Base-by-base conservation (phyloP, 2,797 vertebrate genomes). In the Dipus sagitta region DNA sequence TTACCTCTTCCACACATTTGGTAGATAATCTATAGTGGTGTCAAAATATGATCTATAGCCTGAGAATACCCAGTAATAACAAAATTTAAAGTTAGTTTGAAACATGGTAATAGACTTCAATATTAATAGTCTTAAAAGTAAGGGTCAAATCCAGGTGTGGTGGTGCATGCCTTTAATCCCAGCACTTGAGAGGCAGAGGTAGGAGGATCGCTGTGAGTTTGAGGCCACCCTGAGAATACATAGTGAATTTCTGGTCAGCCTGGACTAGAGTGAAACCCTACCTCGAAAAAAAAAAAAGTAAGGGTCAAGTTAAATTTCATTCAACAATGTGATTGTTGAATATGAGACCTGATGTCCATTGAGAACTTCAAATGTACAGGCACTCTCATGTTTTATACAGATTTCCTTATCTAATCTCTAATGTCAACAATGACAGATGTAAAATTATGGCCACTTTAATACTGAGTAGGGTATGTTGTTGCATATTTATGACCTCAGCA, bases 111-210 rank as follows among this genome's bases (percentile, higher is more conserved):
- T 92, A 47, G 9, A 47, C 2, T 84, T 72, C 15, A 88, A 54
- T 76, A 64, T 70, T 92, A 60, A 81, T 42, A 84, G 77, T 89
- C 10, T 42, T 64, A 34, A 93, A 86, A 65, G 67, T 83, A 79
- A 83, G 5, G 6, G 18, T 12, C 17, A 86, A 20, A 38, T 3
- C 38, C 6, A 6, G 38, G 38, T 6, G 6, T 38, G 38, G 38
- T 38, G 38, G 38, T 38, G 38, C 38, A 38, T 38, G 38, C 38
- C 38, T 38, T 38, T 38, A 38, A 38, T 38, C 38, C 38, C 38
- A 38, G 38, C 38, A 38, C 38, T 38, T 38, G 38, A 38, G 38
- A 38, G 38, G 38, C 38, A 38, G 38, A 38, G 38, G 38, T 38
- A 38, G 38, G 38, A 38, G 38, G 38, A 38, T 38, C 38, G 6